Evolutionary conservation across 2,888 invertebrate genomes (phyloP).

Genomic region (Pristionchus arcanus): DNA sequence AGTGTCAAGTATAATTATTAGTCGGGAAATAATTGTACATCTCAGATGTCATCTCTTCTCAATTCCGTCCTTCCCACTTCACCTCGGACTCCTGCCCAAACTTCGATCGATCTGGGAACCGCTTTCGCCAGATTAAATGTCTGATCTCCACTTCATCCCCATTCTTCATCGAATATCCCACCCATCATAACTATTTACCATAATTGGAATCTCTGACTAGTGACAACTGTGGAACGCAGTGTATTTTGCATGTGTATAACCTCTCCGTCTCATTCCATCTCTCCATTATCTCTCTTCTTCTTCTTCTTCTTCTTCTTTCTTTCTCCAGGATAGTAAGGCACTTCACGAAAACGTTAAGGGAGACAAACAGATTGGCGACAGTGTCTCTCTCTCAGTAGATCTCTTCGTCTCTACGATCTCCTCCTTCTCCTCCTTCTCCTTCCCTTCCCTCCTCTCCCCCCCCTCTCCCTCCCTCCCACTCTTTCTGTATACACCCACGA

Average conservation of each 20-base stretch:
- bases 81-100: constrained; percentile 6
- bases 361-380: constrained; percentile 48
- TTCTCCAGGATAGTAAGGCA: constrained; percentile 48
- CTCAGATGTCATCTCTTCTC: constrained; percentile 51
- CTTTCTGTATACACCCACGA: constrained; percentile 21
- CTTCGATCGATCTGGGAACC: not conserved
- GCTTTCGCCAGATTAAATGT: constrained; percentile 24
- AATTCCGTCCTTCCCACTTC: constrained; percentile 50
- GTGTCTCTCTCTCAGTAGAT: constrained; percentile 34
- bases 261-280: constrained; percentile 84
- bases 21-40: not conserved
- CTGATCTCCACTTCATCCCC: not conserved
- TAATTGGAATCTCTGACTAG: not conserved
- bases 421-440: constrained; percentile 79
- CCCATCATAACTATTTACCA: no score
- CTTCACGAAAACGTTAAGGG: constrained; percentile 36
- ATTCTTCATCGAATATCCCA: not conserved
- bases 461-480: constrained; percentile 29
- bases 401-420: constrained; percentile 20
- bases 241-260: constrained; percentile 14
- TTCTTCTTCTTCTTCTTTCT: constrained; percentile 8
- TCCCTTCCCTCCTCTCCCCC: constrained; percentile 19
- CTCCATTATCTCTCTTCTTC: not conserved
- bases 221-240: not conserved
- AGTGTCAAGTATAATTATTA: no score